These are phyloP conservation scores for Mus musculus DNA, from an alignment of 2,113 vertebrate genomes.

Conservation along the genomic window DNA sequence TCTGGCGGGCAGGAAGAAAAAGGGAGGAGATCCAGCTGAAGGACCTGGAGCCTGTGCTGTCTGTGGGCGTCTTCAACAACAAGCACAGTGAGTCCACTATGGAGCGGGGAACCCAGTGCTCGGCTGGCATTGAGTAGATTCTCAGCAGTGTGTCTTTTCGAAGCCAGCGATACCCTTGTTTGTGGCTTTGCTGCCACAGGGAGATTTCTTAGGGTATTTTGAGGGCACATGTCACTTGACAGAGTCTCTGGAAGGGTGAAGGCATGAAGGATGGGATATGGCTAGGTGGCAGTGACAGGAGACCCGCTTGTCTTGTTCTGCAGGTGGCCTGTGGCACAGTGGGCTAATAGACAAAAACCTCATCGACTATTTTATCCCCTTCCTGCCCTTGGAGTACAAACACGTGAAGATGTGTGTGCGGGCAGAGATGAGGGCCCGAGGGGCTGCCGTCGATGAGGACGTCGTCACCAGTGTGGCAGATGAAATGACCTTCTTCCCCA, in stretches of 20 bases:
- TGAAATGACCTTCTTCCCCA: slow-evolving; percentile 94
- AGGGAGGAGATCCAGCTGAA: slow-evolving; percentile 93
- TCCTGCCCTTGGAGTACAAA: slow-evolving; percentile 94
- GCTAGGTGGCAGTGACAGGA: not conserved
- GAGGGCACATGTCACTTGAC: accelerated
- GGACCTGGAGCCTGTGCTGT: slow-evolving; percentile 90
- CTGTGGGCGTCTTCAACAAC: slow-evolving; percentile 94
- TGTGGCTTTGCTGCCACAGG: not conserved
- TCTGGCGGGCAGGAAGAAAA: slow-evolving; percentile 89
- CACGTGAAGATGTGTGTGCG: slow-evolving; percentile 93
- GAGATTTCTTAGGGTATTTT: not conserved
- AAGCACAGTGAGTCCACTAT: slow-evolving; percentile 91
- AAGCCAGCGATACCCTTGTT: not conserved
- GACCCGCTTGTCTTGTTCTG: not conserved
- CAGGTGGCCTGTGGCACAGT: slow-evolving; percentile 96
- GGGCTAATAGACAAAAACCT: slow-evolving; percentile 95
- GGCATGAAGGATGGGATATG: accelerated
- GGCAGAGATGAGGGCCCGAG: slow-evolving; percentile 90
- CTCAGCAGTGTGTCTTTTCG: not conserved
- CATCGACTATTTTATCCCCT: slow-evolving; percentile 97
- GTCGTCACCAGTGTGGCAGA: slow-evolving; percentile 88
- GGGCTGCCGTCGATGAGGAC: not conserved
- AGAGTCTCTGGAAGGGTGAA: not conserved
- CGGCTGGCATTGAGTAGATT: not conserved
- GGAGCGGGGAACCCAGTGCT: accelerated